A percentile compares a stretch with the other conserved stretches of the same genome.
phyloP scores from a whole-genome alignment of 2,888 invertebrate species.

The Blastobasis lacticolella region DNA sequence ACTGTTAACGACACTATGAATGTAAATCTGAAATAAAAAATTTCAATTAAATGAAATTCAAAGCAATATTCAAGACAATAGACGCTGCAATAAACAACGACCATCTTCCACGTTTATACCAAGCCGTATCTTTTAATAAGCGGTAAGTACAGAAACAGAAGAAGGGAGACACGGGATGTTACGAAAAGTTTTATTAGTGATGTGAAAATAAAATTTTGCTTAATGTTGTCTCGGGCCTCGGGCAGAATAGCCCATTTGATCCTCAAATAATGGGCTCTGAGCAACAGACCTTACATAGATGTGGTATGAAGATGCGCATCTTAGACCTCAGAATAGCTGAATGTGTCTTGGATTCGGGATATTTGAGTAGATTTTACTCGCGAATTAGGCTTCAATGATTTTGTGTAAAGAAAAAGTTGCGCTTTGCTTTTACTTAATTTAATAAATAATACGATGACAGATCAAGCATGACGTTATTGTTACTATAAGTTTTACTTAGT shows the following conservation, averaged over 20 bases:
- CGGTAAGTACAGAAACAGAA: slow-evolving; percentile 17
- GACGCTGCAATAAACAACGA: too few species aligned
- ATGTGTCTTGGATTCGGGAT: neutral
- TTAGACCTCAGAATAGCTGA: neutral
- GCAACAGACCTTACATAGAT: slow-evolving; percentile 29
- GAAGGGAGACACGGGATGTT: slow-evolving; percentile 9
- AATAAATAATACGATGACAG: too few species aligned
- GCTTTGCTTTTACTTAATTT: neutral
- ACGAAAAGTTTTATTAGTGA: slow-evolving; percentile 33
- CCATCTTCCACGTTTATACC: too few species aligned
- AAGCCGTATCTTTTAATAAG: slow-evolving; percentile 27
- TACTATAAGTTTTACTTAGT: too few species aligned
- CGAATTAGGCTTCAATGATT: neutral
- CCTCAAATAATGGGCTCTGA: slow-evolving; percentile 49
- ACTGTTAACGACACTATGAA: too few species aligned
- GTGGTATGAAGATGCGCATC: slow-evolving; percentile 5
- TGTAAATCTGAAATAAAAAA: too few species aligned
- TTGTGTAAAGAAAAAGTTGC: neutral
- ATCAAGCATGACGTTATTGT: too few species aligned
- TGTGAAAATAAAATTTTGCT: slow-evolving; percentile 47
- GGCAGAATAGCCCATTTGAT: slow-evolving; percentile 54
- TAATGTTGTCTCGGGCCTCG: slow-evolving; percentile 42
- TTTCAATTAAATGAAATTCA: too few species aligned
- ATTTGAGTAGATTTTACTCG: neutral
- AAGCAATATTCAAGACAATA: too few species aligned